These are phyloP conservation scores for Polypedilum pembai DNA, from an alignment of 1,140 invertebrate species.

Conservation along the genomic window DNA sequence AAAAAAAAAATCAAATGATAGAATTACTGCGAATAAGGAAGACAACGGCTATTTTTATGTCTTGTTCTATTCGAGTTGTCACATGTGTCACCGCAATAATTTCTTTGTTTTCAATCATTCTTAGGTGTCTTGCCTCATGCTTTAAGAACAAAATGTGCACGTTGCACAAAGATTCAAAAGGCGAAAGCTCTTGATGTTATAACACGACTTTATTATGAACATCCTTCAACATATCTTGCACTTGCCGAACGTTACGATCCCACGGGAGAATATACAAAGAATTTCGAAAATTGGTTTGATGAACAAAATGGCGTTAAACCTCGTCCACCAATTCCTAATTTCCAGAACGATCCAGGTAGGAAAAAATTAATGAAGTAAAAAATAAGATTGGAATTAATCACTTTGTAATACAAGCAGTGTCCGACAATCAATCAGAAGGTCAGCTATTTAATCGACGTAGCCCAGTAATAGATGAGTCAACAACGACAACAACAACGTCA, in stretches of 20 bases:
- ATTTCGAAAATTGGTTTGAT: constrained; percentile 41
- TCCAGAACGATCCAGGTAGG: background rate
- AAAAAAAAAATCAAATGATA: background rate
- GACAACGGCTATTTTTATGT: no score
- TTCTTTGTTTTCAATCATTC: constrained; percentile 33
- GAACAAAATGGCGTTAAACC: background rate
- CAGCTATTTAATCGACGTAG: background rate
- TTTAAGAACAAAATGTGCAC: constrained; percentile 51
- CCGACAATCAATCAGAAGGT: background rate
- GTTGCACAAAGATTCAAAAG: constrained; percentile 54
- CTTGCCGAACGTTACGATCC: constrained; percentile 52
- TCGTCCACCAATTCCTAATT: background rate
- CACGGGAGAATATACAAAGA: constrained; percentile 47
- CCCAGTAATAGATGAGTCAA: background rate
- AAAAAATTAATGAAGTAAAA: background rate
- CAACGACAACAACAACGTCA: background rate
- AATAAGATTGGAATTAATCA: background rate
- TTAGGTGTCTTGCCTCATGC: constrained; percentile 56
- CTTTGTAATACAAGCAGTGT: background rate
- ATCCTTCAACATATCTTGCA: constrained; percentile 51
- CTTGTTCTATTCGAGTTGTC: no score
- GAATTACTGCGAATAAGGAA: no score
- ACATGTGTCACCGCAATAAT: background rate
- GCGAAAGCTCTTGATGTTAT: constrained; percentile 48
- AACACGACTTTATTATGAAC: constrained; percentile 48